A percentile compares a stretch with the other conserved stretches of the same genome.
Conservation (phyloP, 2,113 vertebrate species). For the Tauraco erythrolophus region DNA sequence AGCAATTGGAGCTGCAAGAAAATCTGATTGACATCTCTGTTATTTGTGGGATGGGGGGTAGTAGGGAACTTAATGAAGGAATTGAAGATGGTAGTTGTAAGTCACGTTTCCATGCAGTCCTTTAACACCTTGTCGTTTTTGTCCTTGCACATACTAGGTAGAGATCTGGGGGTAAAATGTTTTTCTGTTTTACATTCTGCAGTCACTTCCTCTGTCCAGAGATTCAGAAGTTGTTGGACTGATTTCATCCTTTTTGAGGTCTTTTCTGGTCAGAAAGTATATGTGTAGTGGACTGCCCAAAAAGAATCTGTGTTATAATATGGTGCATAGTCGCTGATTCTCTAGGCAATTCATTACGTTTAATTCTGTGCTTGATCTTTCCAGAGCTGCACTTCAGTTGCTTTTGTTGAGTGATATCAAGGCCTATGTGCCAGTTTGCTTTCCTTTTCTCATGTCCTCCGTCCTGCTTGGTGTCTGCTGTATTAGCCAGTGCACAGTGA, state of each 20-base stretch:
- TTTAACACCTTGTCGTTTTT: neutral
- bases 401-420: conserved; percentile 10
- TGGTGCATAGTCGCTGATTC: neutral
- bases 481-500: neutral
- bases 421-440: neutral
- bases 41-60: neutral
- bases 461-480: neutral
- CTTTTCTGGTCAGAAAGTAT: neutral
- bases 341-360: neutral
- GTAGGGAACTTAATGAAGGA: neutral
- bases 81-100: neutral
- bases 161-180: neutral
- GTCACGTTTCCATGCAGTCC: neutral
- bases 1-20: neutral
- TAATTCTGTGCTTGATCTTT: neutral
- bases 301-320: neutral
- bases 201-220: neutral
- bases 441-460: neutral
- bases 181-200: neutral
- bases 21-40: neutral
- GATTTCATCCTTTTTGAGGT: neutral
- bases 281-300: neutral
- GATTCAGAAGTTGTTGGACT: neutral
- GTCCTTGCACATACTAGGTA: neutral
- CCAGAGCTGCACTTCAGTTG: neutral